Percentiles rank a stretch among this genome's conserved stretches.
Evolutionary conservation across 2,113 vertebrate genomes (phyloP).

Genomic region (Myanophis thanlyinensis): DNA sequence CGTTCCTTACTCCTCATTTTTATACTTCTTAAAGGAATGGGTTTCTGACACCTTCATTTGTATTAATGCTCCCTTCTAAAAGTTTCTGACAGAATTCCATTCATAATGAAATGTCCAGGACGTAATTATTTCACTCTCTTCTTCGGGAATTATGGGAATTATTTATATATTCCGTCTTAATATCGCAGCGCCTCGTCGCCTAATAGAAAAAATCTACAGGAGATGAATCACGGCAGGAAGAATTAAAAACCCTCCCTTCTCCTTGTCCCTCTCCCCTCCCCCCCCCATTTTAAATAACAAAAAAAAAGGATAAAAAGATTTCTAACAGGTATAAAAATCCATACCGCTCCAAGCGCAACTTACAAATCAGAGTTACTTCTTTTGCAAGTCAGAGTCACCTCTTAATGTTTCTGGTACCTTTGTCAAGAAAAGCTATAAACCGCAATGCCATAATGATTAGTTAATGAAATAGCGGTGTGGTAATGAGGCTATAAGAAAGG

Average conservation of each 20-base stretch:
- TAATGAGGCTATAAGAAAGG: constrained; percentile 71
- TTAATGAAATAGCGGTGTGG: constrained; percentile 64
- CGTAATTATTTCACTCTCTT: constrained; percentile 73
- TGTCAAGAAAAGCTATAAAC: constrained; percentile 70
- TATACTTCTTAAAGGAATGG: constrained; percentile 60
- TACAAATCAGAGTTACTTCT: constrained; percentile 56
- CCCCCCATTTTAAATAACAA: constrained; percentile 44
- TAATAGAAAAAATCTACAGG: constrained; percentile 70
- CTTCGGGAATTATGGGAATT: constrained; percentile 72
- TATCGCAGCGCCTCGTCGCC: constrained; percentile 63
- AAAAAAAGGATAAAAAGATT: constrained; percentile 66
- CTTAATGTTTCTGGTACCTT: constrained; percentile 40
- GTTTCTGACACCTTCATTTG: constrained; percentile 62
- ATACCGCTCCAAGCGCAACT: constrained; percentile 55
- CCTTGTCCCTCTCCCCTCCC: neutral
- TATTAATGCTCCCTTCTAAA: constrained; percentile 64
- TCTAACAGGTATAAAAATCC: constrained; percentile 61
- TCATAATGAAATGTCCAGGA: constrained; percentile 71
- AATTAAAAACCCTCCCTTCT: constrained; percentile 57
- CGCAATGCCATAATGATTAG: constrained; percentile 65
- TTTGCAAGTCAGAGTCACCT: constrained; percentile 34
- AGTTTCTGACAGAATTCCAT: constrained; percentile 68
- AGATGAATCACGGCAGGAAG: constrained; percentile 68
- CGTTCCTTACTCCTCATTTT: constrained; percentile 60
- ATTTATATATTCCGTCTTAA: constrained; percentile 73